A percentile compares a stretch with the other conserved stretches of the same genome.
phyloP scores from a whole-genome alignment of 2,113 vertebrate genomes.

The Trematocara stigmaticum region DNA sequence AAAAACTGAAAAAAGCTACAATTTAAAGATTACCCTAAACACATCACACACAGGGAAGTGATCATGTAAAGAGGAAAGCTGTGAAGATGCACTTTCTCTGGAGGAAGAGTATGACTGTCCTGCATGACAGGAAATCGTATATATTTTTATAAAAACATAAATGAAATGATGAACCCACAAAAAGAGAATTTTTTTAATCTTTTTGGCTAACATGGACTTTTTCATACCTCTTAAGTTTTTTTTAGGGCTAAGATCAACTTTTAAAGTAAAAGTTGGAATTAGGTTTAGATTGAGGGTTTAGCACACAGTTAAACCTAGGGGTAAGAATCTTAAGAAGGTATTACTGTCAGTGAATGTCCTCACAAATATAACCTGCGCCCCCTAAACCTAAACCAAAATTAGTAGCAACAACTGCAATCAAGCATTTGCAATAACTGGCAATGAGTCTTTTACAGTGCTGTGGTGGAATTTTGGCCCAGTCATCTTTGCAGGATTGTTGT shows the following conservation, averaged over 20 bases:
- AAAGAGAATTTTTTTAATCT: neutral
- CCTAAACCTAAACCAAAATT: neutral
- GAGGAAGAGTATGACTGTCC: neutral
- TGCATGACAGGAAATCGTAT: neutral
- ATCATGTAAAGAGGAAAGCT: neutral
- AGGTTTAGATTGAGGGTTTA: neutral
- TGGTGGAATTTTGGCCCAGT: neutral
- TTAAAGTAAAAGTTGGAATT: neutral
- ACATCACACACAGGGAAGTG: neutral
- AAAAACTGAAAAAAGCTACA: neutral
- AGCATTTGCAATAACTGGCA: neutral
- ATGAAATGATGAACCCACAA: neutral
- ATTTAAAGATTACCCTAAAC: neutral
- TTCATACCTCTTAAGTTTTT: neutral
- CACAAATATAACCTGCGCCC: neutral
- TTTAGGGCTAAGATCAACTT: neutral
- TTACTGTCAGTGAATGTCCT: neutral
- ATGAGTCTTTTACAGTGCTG: neutral
- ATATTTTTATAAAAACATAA: neutral
- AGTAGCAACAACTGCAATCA: neutral
- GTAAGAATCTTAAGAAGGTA: neutral
- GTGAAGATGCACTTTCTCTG: neutral
- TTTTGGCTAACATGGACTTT: neutral
- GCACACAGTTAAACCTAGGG: neutral
- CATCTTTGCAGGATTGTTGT: neutral